Percentiles rank a stretch among this genome's conserved stretches.
Evolutionary conservation across 2,888 invertebrate genomes (phyloP).

Genomic region (Netelia inedita): DNA sequence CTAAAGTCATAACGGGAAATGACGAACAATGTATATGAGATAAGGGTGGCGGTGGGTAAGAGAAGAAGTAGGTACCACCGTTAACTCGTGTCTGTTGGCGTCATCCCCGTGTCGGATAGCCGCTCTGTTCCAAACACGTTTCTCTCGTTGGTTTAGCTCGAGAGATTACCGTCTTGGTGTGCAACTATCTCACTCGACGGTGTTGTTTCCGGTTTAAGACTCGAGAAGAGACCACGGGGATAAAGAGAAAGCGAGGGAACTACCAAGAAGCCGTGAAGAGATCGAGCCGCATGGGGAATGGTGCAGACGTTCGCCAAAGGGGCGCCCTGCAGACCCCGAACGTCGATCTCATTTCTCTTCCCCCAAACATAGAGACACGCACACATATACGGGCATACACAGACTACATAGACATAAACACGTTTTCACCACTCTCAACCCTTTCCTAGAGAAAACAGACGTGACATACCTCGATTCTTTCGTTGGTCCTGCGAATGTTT

Average conservation of each 20-base stretch:
- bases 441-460: constrained; percentile 43
- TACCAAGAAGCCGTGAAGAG: constrained; percentile 42
- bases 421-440: constrained; percentile 34
- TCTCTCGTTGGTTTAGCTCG: background rate
- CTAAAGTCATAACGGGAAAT: background rate
- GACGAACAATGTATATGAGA: background rate
- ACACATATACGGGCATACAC: background rate
- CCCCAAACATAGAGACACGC: background rate
- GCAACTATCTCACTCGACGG: constrained; percentile 32
- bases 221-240: constrained; percentile 24
- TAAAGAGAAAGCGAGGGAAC: constrained; percentile 39
- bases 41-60: background rate
- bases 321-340: constrained; percentile 23
- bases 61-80: constrained; percentile 9
- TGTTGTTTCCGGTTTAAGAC: constrained; percentile 34
- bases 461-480: constrained; percentile 35
- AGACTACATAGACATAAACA: background rate
- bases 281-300: constrained; percentile 29
- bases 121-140: constrained; percentile 2
- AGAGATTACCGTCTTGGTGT: constrained; percentile 34
- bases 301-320: constrained; percentile 48
- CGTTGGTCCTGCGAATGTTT: background rate
- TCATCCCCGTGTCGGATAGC: constrained; percentile 18
- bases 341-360: constrained; percentile 56
- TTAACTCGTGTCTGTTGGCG: constrained; percentile 27